Conservation (phyloP, 1,140 invertebrate genomes). For the Chionoecetes opilio region DNA sequence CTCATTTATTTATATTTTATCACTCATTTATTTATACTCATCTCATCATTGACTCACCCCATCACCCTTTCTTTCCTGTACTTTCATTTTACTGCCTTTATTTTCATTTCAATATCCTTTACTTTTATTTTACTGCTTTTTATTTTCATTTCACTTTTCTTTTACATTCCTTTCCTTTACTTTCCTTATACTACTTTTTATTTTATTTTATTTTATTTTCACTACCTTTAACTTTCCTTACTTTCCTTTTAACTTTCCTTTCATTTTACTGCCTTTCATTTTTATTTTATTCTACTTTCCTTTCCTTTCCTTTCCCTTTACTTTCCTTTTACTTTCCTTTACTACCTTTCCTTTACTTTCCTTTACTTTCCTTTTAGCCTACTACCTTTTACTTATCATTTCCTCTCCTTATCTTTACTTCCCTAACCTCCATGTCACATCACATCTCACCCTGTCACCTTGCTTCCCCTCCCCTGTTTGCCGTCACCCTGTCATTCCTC, state of each 20-base stretch:
- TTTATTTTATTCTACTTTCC: not conserved
- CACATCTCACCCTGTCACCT: not conserved
- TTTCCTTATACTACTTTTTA: not conserved
- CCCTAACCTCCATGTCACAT: not conserved
- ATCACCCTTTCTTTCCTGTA: no score
- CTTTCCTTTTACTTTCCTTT: not conserved
- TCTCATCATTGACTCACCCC: no score
- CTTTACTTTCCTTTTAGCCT: not conserved
- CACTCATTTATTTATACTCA: no score
- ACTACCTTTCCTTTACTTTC: not conserved
- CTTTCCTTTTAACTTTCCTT: not conserved
- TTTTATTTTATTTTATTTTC: not conserved
- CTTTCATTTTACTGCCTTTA: no score
- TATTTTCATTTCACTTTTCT: no score
- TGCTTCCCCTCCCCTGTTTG: not conserved
- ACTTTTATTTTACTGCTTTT: not conserved
- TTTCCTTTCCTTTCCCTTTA: not conserved
- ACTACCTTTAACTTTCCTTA: not conserved
- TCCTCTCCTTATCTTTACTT: not conserved
- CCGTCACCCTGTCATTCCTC: not conserved
- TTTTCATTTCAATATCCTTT: no score
- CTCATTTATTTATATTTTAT: no score
- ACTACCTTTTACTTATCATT: not conserved
- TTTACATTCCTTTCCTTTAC: not conserved
- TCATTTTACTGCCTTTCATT: not conserved